Percentiles rank a stretch among this genome's conserved stretches.
phyloP scores from a whole-genome alignment of 2,113 vertebrate species.

The Tilapia sparmanii region DNA sequence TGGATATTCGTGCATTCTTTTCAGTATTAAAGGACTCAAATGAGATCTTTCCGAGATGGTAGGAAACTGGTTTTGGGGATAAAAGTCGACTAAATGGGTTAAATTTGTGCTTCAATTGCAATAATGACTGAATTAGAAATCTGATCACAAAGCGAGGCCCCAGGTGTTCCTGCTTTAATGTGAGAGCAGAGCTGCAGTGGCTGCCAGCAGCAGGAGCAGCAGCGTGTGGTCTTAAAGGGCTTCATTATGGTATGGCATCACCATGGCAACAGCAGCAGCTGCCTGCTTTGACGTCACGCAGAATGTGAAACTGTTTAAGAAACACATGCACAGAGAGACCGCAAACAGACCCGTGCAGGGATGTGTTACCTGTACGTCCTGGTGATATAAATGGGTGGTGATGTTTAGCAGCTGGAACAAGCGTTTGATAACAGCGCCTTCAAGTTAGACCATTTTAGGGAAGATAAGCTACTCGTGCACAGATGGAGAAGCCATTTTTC shows the following conservation, averaged over 20 bases:
- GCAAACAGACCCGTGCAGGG: neutral
- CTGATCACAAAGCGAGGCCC: neutral
- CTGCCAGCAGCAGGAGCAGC: neutral
- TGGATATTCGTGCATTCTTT: neutral
- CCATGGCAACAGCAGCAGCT: conserved; percentile 32
- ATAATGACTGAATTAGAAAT: neutral
- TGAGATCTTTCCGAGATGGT: neutral
- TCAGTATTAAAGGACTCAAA: neutral
- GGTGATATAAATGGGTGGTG: neutral
- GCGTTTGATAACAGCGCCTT: neutral
- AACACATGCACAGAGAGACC: neutral
- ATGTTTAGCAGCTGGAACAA: neutral
- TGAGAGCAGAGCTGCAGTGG: neutral
- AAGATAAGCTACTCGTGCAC: neutral
- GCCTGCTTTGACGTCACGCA: conserved; percentile 17
- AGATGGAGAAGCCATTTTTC: neutral
- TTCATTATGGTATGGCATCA: conserved; percentile 15
- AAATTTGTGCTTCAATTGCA: neutral
- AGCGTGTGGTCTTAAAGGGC: neutral
- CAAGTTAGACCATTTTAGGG: neutral
- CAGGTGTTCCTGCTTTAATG: neutral
- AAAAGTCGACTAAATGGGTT: neutral
- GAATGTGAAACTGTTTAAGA: neutral
- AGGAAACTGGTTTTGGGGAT: neutral
- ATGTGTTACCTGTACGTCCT: neutral